These are phyloP conservation scores for Branchinecta lynchi DNA, from an alignment of 1,140 invertebrate genomes.

Conservation along the genomic window DNA sequence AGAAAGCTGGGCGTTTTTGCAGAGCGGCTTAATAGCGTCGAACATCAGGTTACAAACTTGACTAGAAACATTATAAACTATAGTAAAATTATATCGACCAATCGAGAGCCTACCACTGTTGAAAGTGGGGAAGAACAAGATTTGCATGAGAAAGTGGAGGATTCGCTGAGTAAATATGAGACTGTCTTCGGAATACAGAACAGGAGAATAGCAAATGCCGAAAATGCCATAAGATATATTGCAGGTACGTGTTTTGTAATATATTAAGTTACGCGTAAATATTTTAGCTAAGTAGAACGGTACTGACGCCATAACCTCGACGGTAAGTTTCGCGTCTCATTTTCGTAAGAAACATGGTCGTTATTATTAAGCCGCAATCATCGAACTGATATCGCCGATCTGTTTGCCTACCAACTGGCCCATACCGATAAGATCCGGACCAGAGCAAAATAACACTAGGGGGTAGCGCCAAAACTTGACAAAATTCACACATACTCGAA, in stretches of 20 bases:
- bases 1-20: not conserved
- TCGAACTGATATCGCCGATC: too few relatives aligned
- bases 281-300: too few relatives aligned
- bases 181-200: not conserved
- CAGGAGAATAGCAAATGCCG: not conserved
- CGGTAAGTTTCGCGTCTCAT: too few relatives aligned
- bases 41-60: not conserved
- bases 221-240: not conserved
- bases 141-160: not conserved
- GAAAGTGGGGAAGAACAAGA: not conserved
- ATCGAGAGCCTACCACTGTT: not conserved
- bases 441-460: too few relatives aligned
- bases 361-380: too few relatives aligned
- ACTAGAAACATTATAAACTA: not conserved
- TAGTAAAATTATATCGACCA: not conserved
- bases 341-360: too few relatives aligned
- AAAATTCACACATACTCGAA: too few relatives aligned
- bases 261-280: too few relatives aligned
- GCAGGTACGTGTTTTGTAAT: not conserved
- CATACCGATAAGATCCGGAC: too few relatives aligned
- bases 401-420: too few relatives aligned
- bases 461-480: too few relatives aligned
- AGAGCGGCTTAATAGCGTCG: not conserved
- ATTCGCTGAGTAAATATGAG: constrained; percentile 4
- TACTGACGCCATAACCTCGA: too few relatives aligned